Evolutionary conservation across 2,888 invertebrate genomes (phyloP).

Genomic region (Entomobrya proxima): DNA sequence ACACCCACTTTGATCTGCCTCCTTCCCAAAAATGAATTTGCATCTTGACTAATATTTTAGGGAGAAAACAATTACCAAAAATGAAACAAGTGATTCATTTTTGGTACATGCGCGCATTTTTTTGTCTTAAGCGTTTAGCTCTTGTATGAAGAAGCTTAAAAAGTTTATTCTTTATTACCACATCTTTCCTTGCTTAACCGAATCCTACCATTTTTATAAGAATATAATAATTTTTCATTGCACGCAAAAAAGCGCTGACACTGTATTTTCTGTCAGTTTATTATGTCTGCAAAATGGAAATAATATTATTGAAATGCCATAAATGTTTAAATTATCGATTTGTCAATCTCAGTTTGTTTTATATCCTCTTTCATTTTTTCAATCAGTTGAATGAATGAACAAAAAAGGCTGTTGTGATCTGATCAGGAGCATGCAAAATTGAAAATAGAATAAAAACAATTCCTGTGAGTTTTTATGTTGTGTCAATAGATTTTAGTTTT

Average conservation of each 20-base stretch:
- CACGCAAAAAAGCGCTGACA: neutral
- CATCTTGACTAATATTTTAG: neutral
- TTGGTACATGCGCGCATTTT: too few relatives aligned
- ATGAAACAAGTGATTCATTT: constrained; percentile 2
- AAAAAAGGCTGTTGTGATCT: constrained; percentile 6
- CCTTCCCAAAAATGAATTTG: constrained; percentile 1
- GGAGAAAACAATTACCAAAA: constrained; percentile 21
- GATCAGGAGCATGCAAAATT: neutral
- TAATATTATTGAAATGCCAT: neutral
- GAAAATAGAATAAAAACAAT: too few relatives aligned
- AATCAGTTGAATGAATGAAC: too few relatives aligned
- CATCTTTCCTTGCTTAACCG: neutral
- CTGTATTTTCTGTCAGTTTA: neutral
- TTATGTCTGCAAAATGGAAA: neutral
- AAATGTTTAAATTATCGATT: constrained; percentile 19
- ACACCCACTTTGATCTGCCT: constrained; percentile 21
- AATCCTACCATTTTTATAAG: neutral
- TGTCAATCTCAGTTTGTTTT: neutral
- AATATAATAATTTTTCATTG: neutral
- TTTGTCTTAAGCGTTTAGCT: neutral
- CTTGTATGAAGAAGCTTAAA: neutral
- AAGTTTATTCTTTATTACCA: neutral
- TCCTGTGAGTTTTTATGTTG: too few relatives aligned
- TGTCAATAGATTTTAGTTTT: too few relatives aligned
- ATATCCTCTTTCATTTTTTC: too few relatives aligned